Conservation (phyloP, 2,113 vertebrate genomes). For the Bos javanicus region DNA sequence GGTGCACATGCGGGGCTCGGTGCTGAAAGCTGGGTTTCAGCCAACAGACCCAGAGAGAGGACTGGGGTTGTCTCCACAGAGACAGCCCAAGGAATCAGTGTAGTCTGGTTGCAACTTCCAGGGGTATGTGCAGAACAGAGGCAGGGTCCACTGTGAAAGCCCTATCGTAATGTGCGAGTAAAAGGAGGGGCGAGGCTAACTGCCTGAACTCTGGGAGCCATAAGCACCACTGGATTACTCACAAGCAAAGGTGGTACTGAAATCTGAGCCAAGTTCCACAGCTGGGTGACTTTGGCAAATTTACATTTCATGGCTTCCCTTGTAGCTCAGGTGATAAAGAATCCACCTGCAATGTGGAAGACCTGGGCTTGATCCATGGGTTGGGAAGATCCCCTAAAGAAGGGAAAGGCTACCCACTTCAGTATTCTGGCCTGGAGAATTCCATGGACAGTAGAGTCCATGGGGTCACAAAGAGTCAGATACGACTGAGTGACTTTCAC, state of each 20-base stretch:
- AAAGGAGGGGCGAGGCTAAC: neutral
- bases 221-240: neutral
- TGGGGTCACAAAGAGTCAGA: neutral
- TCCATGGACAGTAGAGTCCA: neutral
- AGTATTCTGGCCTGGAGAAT: neutral
- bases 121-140: neutral
- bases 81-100: neutral
- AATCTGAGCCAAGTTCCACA: neutral
- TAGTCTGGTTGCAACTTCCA: neutral
- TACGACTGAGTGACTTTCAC: neutral
- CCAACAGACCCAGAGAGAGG: neutral
- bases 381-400: neutral
- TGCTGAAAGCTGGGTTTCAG: neutral
- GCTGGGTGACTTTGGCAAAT: neutral
- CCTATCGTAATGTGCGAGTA: rapidly evolving
- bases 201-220: neutral
- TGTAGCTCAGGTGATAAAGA: neutral
- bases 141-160: neutral
- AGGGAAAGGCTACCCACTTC: neutral
- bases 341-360: neutral
- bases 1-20: rapidly evolving
- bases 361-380: neutral
- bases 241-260: neutral
- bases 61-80: neutral
- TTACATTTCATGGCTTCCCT: neutral